These are phyloP conservation scores for Himantopus leucocephalus DNA, from an alignment of 2,113 vertebrate genomes.

Conservation along the genomic window DNA sequence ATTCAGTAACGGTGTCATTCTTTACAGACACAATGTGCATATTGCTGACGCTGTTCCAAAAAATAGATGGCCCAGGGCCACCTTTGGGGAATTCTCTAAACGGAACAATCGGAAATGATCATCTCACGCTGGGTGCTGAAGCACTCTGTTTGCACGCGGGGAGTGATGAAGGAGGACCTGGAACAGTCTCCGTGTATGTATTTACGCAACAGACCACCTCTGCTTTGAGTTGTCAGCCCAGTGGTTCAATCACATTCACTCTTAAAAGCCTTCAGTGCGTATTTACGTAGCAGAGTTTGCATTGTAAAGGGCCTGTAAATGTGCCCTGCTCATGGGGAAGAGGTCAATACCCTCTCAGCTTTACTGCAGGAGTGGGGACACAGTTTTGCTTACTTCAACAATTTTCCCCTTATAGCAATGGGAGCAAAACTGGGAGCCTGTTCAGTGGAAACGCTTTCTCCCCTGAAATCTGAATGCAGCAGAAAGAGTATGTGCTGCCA, in stretches of 20 bases:
- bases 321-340: background rate
- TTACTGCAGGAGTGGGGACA: background rate
- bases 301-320: background rate
- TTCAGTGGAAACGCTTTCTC: background rate
- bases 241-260: background rate
- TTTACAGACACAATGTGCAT: conserved; percentile 1
- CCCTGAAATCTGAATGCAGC: background rate
- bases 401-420: background rate
- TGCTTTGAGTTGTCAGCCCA: background rate
- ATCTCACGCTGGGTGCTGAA: background rate
- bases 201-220: background rate
- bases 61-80: conserved; percentile 16
- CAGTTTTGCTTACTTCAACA: background rate
- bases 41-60: conserved; percentile 12
- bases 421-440: background rate
- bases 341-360: background rate
- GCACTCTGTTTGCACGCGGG: background rate
- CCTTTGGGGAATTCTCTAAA: conserved; percentile 45
- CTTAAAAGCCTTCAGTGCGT: background rate
- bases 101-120: background rate
- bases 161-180: background rate
- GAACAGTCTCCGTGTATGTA: background rate
- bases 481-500: background rate
- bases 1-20: background rate
- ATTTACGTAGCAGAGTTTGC: background rate